phyloP scores from a whole-genome alignment of 2,888 invertebrate genomes.

The Lingula anatina region DNA sequence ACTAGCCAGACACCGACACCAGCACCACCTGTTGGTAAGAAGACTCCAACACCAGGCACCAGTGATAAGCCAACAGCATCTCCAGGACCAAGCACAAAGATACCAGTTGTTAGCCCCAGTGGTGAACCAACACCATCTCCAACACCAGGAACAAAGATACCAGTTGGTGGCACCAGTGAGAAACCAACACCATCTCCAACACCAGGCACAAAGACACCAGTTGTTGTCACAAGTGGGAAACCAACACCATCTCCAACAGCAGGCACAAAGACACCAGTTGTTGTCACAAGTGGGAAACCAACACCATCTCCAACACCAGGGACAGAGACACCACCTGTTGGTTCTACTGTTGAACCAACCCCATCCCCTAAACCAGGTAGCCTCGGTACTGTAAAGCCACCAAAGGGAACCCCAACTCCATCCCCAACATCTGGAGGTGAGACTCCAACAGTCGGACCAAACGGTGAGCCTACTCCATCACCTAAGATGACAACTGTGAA shows the following conservation, averaged over 20 bases:
- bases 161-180: not conserved
- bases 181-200: constrained; percentile 12
- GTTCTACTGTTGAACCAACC: not conserved
- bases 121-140: not conserved
- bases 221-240: not conserved
- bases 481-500: not conserved
- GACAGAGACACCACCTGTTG: not conserved
- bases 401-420: no score
- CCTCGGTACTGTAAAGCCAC: no score
- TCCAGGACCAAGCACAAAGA: not conserved
- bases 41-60: constrained; percentile 4
- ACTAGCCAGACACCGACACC: not conserved
- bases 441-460: not conserved
- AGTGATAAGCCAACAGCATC: constrained; percentile 6
- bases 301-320: constrained; percentile 9
- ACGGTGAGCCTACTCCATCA: not conserved
- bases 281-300: constrained; percentile 4
- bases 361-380: no score
- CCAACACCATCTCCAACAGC: not conserved
- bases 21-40: not conserved
- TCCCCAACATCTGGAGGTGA: no score
- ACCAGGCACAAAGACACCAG: not conserved
- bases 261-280: not conserved
- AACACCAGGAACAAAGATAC: not conserved
- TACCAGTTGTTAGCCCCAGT: not conserved